Percentiles rank a stretch among this genome's conserved stretches.
Evolutionary conservation across 2,888 invertebrate genomes (phyloP).

Genomic region (Lasioglossum figueresi): DNA sequence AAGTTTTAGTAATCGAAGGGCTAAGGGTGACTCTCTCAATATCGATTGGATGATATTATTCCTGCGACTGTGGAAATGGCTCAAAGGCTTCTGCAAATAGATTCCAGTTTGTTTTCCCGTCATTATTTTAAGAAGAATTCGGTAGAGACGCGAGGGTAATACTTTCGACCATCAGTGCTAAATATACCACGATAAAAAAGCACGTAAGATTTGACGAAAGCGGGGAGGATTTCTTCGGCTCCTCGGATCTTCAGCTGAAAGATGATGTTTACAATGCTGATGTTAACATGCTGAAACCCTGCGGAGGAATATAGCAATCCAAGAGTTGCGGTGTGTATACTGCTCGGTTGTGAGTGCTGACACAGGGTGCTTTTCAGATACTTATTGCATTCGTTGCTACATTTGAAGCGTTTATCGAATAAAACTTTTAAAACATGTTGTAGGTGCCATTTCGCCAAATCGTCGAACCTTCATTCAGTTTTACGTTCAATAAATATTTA

Average conservation of each 20-base stretch:
- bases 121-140: slow-evolving; percentile 4
- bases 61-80: background rate
- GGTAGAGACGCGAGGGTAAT: background rate
- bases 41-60: background rate
- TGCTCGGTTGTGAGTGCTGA: background rate
- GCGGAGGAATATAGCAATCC: background rate
- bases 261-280: slow-evolving; percentile 10
- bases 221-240: background rate
- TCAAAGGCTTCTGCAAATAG: background rate
- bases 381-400: background rate
- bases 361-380: background rate
- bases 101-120: background rate
- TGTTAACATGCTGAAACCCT: background rate
- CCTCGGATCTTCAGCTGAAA: background rate
- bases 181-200: slow-evolving; percentile 3
- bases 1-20: background rate
- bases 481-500: too few relatives aligned
- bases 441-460: background rate
- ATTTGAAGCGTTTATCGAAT: background rate
- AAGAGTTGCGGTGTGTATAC: background rate
- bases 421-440: background rate
- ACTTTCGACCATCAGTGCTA: background rate
- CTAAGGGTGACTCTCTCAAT: background rate
- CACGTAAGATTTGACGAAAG: background rate
- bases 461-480: too few relatives aligned